These are phyloP conservation scores for Aphidius ervi DNA, from an alignment of 1,140 invertebrate genomes.

Conservation along the genomic window DNA sequence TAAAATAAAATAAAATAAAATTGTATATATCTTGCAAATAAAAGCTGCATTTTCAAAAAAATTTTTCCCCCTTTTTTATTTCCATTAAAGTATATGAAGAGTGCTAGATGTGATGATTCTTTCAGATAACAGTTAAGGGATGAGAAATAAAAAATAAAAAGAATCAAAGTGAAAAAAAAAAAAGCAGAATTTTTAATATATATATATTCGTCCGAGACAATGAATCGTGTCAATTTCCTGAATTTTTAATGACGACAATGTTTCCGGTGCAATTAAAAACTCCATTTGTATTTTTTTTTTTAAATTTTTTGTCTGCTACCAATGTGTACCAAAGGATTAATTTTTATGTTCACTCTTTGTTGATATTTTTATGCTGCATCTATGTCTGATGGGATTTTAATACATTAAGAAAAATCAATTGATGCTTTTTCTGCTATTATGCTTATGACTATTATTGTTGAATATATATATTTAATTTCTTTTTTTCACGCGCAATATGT, in stretches of 20 bases:
- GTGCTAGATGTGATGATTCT: neutral
- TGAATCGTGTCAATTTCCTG: constrained; percentile 18
- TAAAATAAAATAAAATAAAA: constrained; percentile 49
- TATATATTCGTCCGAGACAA: neutral
- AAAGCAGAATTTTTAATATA: too few relatives aligned
- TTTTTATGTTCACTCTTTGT: constrained; percentile 9
- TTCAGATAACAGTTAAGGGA: neutral
- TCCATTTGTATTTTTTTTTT: neutral
- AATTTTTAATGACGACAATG: constrained; percentile 21
- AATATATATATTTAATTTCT: constrained; percentile 30
- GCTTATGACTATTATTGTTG: constrained; percentile 32
- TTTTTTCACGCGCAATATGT: constrained; percentile 22
- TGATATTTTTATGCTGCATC: constrained; percentile 10
- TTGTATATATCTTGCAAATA: constrained; percentile 38
- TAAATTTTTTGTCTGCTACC: too few relatives aligned
- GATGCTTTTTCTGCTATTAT: too few relatives aligned
- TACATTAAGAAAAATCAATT: too few relatives aligned
- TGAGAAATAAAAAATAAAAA: neutral
- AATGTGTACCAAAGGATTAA: neutral
- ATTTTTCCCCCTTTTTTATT: neutral
- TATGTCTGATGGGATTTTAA: neutral
- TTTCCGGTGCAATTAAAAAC: constrained; percentile 19
- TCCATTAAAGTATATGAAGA: neutral
- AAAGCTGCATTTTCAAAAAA: constrained; percentile 14
- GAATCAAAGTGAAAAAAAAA: neutral